Evolutionary conservation across 2,888 invertebrate species (phyloP).

Genomic region (Hyles lineata): DNA sequence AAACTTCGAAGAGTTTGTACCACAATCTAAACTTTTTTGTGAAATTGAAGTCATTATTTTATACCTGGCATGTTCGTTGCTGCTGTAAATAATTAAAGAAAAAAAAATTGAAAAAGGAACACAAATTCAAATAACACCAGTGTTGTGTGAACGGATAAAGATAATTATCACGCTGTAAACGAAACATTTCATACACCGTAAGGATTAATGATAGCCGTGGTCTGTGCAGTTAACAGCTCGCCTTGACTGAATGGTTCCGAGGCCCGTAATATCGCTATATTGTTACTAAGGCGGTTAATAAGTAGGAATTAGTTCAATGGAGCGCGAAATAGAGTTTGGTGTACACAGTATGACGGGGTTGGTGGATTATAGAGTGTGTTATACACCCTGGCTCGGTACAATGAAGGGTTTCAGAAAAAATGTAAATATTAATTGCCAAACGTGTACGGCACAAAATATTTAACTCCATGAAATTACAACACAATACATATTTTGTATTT

Average conservation of each 20-base stretch:
- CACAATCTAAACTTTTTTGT: no score
- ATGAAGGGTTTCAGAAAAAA: no score
- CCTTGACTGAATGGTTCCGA: constrained; percentile 8
- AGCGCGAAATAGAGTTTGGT: background rate
- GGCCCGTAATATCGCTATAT: constrained; percentile 1
- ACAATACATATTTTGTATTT: no score
- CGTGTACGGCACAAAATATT: no score
- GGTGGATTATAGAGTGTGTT: background rate
- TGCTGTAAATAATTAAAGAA: no score
- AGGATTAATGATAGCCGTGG: background rate
- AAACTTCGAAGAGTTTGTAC: no score
- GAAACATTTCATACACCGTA: background rate
- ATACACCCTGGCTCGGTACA: no score
- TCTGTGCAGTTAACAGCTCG: constrained; percentile 14
- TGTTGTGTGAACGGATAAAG: background rate
- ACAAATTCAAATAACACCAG: background rate
- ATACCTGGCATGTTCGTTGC: no score
- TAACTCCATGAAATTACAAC: no score
- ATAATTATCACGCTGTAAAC: background rate
- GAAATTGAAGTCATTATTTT: no score
- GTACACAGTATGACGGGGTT: background rate
- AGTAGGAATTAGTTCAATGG: background rate
- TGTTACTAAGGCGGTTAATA: constrained; percentile 7
- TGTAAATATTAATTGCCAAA: no score
- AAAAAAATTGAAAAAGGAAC: background rate